A percentile compares a stretch with the other conserved stretches of the same genome.
Conservation (phyloP, 2,113 vertebrate genomes). For the human (Homo sapiens) region GRCh38 chr2:104092001-104092500, state of each 20-base stretch:
- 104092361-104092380: not conserved
- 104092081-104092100: not conserved
- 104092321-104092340: not conserved
- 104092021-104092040: not conserved
- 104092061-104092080: not conserved
- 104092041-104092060: rapidly evolving
- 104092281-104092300: not conserved
- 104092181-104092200: not conserved
- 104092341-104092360: not conserved
- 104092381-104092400: not conserved
- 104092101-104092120: not conserved
- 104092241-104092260: not conserved
- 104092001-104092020: too few species aligned
- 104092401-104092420: not conserved
- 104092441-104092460: not conserved
- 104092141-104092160: not conserved
- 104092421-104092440: not conserved
- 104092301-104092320: not conserved
- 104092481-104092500: not conserved
- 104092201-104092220: not conserved
- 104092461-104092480: not conserved
- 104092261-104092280: not conserved
- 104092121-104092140: rapidly evolving
- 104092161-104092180: not conserved
- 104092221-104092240: not conserved